phyloP scores from a whole-genome alignment of 2,888 invertebrate species.

The Temnothorax ravouxi region DNA sequence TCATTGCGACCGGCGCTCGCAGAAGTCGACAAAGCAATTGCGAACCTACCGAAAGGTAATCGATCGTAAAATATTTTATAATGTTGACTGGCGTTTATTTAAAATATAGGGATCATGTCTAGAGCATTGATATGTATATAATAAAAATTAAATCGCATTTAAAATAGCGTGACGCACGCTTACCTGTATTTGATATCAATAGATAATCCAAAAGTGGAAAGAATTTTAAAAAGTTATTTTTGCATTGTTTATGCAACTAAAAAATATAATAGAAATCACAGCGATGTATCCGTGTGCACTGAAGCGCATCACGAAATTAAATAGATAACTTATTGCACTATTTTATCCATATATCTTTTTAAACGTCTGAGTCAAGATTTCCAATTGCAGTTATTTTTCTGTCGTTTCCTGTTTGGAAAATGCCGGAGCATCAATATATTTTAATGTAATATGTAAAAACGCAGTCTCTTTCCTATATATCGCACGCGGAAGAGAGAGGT shows the following conservation, averaged over 20 bases:
- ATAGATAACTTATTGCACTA: neutral
- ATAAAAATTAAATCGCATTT: neutral
- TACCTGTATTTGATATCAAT: neutral
- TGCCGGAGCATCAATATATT: neutral
- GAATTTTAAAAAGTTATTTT: neutral
- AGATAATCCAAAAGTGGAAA: neutral
- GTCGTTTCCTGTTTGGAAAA: neutral
- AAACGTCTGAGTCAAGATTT: neutral
- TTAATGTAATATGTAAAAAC: neutral
- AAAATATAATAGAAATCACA: neutral
- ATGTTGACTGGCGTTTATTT: neutral
- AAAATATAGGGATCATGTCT: neutral
- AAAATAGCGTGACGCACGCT: neutral
- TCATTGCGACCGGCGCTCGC: neutral
- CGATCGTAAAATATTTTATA: neutral
- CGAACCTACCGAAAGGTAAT: constrained; percentile 36
- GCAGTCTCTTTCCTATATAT: neutral
- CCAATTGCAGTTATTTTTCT: neutral
- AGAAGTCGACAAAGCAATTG: neutral
- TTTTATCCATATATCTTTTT: neutral
- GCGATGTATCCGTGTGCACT: neutral
- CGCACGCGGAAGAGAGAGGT: constrained; percentile 9
- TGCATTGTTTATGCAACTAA: neutral
- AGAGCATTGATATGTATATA: neutral
- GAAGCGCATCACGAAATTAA: neutral